Percentiles rank a stretch among this genome's conserved stretches.
Evolutionary conservation across 2,113 vertebrate species (phyloP).

Genomic region (Varanus salvator): DNA sequence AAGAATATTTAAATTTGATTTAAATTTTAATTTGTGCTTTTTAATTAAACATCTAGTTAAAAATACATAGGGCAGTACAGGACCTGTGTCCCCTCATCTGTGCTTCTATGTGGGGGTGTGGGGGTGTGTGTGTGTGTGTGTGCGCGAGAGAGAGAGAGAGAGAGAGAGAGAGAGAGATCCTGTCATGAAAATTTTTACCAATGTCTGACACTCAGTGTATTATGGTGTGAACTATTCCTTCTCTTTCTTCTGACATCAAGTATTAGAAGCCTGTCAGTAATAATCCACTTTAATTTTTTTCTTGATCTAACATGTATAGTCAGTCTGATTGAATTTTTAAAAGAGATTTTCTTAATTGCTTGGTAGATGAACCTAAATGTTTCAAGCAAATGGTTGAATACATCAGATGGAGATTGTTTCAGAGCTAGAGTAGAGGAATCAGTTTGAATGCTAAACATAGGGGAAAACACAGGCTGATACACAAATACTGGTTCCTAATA

Average conservation of each 20-base stretch:
- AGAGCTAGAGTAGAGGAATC: background rate
- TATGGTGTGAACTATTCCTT: background rate
- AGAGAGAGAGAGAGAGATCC: no score
- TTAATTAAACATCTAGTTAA: no score
- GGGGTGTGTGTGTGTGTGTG: no score
- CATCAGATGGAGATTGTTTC: background rate
- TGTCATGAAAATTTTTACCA: background rate
- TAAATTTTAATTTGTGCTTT: background rate
- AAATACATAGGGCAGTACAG: no score
- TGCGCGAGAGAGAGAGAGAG: no score
- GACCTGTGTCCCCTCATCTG: no score
- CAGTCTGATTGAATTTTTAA: background rate
- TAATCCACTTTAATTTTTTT: background rate
- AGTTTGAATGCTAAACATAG: background rate
- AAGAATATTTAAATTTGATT: background rate
- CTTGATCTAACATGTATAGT: background rate
- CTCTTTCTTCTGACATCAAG: background rate
- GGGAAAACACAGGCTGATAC: fast-evolving
- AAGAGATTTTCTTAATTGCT: background rate
- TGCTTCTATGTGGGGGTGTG: no score
- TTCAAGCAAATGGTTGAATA: background rate
- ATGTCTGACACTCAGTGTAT: background rate
- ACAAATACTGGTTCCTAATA: background rate
- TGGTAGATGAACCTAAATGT: background rate
- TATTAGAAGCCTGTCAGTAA: background rate